phyloP scores from a whole-genome alignment of 2,113 vertebrate species.

The Chamaetylas fuelleborni region DNA sequence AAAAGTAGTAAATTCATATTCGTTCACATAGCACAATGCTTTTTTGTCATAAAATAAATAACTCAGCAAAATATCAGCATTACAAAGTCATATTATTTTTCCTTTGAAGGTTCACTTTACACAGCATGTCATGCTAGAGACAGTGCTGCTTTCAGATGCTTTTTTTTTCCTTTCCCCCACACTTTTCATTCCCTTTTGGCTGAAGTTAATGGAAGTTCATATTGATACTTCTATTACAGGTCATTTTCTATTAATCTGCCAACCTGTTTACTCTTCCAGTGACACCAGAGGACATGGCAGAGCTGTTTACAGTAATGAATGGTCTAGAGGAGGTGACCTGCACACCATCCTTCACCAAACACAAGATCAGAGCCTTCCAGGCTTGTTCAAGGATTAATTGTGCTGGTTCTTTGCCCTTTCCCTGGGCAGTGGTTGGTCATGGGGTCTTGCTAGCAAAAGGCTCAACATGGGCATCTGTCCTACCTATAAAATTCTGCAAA shows the following conservation, averaged over 20 bases:
- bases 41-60: conserved; percentile 51
- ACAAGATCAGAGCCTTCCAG: not conserved
- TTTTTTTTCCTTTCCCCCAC: not conserved
- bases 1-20: conserved; percentile 22
- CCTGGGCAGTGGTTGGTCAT: fast-evolving
- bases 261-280: not conserved
- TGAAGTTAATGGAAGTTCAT: not conserved
- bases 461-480: not conserved
- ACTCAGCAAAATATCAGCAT: conserved; percentile 54
- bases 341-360: not conserved
- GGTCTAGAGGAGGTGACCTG: not conserved
- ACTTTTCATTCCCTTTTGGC: not conserved
- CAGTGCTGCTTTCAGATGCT: conserved; percentile 19
- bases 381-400: not conserved
- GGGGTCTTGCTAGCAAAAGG: not conserved
- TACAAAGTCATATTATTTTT: conserved; percentile 37
- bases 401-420: not conserved
- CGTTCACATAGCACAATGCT: not conserved
- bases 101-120: conserved; percentile 61
- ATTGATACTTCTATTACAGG: not conserved
- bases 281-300: not conserved
- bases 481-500: not conserved
- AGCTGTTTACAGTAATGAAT: not conserved
- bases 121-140: not conserved
- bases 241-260: not conserved